These are phyloP conservation scores for Uloborus plumipes DNA, from an alignment of 2,888 invertebrate species.

Conservation along the genomic window DNA sequence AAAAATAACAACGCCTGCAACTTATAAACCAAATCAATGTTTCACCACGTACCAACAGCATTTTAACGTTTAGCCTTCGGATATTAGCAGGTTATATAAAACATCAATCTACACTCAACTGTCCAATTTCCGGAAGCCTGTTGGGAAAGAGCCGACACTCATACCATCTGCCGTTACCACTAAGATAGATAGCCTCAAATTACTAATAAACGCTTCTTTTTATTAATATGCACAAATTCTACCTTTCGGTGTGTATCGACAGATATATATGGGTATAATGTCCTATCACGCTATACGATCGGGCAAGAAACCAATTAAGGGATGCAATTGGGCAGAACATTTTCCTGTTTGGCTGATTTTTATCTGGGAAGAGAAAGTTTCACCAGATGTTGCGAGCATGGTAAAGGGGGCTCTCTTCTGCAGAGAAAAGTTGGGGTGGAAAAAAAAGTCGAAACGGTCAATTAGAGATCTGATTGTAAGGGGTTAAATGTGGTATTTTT, in stretches of 20 bases:
- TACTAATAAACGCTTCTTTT: constrained; percentile 60
- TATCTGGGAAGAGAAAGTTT: constrained; percentile 30
- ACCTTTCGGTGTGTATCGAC: background rate
- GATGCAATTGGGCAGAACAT: constrained; percentile 57
- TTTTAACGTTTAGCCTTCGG: too few relatives aligned
- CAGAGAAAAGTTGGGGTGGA: background rate
- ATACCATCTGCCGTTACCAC: constrained; percentile 25
- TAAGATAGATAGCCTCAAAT: constrained; percentile 44
- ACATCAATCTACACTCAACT: too few relatives aligned
- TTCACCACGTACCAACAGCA: too few relatives aligned
- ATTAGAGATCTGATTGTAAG: constrained; percentile 20
- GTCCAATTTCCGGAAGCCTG: too few relatives aligned
- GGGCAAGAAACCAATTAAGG: constrained; percentile 53
- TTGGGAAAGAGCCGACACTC: background rate
- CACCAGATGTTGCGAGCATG: constrained; percentile 35
- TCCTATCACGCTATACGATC: constrained; percentile 1
- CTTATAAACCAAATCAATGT: too few relatives aligned
- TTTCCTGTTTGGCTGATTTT: constrained; percentile 57
- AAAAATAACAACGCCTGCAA: too few relatives aligned
- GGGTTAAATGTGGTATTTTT: constrained; percentile 39
- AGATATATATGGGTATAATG: constrained; percentile 25
- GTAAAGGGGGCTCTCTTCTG: background rate
- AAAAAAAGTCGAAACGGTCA: constrained; percentile 46
- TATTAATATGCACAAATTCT: constrained; percentile 51
- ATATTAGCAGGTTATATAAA: too few relatives aligned